These are phyloP conservation scores for Clytia hemisphaerica DNA, from an alignment of 30 jellyfish, hydroid and myxozoan genomes.

Conservation along the genomic window DNA sequence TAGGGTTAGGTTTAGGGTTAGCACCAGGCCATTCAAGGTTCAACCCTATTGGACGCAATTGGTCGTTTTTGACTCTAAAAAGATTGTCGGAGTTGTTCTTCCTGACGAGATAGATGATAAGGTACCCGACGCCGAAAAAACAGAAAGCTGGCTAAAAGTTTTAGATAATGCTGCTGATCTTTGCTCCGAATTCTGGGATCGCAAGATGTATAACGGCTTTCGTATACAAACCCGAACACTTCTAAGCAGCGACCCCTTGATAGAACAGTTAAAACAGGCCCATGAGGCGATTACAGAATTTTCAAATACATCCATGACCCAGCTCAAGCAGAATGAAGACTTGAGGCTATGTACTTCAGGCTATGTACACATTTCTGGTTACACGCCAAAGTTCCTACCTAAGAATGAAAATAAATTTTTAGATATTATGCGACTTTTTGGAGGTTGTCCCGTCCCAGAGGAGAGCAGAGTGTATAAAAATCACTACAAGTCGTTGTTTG, in stretches of 20 bases:
- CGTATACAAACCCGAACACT: neutral
- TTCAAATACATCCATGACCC: no score
- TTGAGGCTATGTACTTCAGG: no score
- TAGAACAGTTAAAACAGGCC: no score
- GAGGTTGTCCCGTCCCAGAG: no score
- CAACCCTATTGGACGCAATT: neutral
- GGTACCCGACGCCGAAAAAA: neutral
- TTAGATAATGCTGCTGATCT: neutral
- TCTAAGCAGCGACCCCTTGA: neutral
- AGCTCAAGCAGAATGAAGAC: no score
- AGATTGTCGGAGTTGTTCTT: neutral
- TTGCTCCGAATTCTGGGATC: neutral
- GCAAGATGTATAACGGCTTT: neutral
- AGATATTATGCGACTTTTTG: no score
- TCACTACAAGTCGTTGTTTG: no score
- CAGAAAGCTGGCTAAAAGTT: neutral
- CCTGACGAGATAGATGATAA: neutral
- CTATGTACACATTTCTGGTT: no score
- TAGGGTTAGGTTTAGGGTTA: neutral
- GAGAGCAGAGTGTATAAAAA: no score
- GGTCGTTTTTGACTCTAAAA: constrained; percentile 3
- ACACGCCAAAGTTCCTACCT: no score
- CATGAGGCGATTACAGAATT: no score
- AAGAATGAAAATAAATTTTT: no score
- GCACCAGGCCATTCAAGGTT: constrained; percentile 3